Evolutionary conservation across 2,113 vertebrate genomes (phyloP).

Genomic region (Garra rufa): DNA sequence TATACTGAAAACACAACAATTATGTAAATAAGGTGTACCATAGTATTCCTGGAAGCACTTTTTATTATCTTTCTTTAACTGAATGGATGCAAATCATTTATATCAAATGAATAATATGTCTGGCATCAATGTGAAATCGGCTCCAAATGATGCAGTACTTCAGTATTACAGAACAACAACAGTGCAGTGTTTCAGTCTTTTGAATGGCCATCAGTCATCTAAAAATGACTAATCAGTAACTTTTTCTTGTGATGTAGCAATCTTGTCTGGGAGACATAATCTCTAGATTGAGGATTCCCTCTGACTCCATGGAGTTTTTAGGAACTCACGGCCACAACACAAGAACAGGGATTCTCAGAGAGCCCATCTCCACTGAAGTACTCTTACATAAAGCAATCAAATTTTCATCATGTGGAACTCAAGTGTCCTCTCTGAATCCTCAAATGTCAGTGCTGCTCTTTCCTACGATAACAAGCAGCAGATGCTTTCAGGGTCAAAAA

Average conservation of each 20-base stretch:
- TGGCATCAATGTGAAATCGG: neutral
- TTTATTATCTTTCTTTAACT: neutral
- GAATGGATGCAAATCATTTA: neutral
- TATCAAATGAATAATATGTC: neutral
- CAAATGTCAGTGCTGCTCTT: neutral
- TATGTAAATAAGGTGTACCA: neutral
- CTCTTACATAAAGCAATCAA: slow-evolving; percentile 41
- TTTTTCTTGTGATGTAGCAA: neutral
- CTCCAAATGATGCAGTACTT: neutral
- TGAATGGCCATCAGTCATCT: neutral
- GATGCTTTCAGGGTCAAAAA: neutral
- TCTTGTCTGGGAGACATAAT: neutral
- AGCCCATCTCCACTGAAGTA: slow-evolving; percentile 12
- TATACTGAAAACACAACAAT: neutral
- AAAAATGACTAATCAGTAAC: neutral
- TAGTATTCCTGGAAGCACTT: neutral
- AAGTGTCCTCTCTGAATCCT: slow-evolving; percentile 15
- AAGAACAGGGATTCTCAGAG: neutral
- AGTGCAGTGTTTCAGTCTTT: neutral
- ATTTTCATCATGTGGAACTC: slow-evolving; percentile 34
- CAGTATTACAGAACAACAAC: neutral
- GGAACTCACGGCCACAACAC: neutral
- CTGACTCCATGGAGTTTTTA: too few species aligned
- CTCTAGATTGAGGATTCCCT: neutral
- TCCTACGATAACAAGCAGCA: neutral